Conservation (phyloP, 2,113 vertebrate genomes). For the Leptobrachium ailaonicum region DNA sequence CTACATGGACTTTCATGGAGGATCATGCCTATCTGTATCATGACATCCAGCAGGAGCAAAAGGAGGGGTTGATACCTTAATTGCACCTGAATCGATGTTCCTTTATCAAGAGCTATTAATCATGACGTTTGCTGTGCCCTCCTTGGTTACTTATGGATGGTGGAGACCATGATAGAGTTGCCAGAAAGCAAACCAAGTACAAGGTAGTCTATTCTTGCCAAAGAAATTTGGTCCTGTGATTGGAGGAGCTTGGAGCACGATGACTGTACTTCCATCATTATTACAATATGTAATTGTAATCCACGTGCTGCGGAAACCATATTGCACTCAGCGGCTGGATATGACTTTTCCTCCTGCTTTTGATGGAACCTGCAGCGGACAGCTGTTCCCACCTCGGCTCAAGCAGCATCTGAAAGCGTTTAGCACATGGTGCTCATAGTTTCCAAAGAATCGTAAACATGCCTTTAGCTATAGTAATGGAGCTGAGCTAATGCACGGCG, state of each 20-base stretch:
- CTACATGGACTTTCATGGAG: too few relatives aligned
- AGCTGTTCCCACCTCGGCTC: constrained; percentile 64
- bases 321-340: constrained; percentile 27
- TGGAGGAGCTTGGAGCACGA: constrained; percentile 24
- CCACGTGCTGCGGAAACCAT: constrained; percentile 34
- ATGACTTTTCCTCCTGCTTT: constrained; percentile 40
- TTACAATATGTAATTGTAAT: constrained; percentile 40
- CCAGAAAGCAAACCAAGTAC: too few relatives aligned
- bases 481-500: constrained; percentile 54
- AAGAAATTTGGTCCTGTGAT: background rate
- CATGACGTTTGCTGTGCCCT: too few relatives aligned
- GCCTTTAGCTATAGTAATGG: constrained; percentile 58
- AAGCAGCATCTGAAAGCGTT: constrained; percentile 77
- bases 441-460: constrained; percentile 69
- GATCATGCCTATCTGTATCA: too few relatives aligned
- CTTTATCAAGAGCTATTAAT: too few relatives aligned
- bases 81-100: too few relatives aligned
- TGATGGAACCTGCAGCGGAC: constrained; percentile 50
- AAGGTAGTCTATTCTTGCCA: too few relatives aligned
- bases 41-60: too few relatives aligned
- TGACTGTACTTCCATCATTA: constrained; percentile 26
- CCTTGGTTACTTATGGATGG: too few relatives aligned
- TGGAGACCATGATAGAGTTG: too few relatives aligned
- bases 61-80: too few relatives aligned
- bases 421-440: constrained; percentile 61